phyloP scores from a whole-genome alignment of 2,888 invertebrate genomes.

The Leucoma salicis region DNA sequence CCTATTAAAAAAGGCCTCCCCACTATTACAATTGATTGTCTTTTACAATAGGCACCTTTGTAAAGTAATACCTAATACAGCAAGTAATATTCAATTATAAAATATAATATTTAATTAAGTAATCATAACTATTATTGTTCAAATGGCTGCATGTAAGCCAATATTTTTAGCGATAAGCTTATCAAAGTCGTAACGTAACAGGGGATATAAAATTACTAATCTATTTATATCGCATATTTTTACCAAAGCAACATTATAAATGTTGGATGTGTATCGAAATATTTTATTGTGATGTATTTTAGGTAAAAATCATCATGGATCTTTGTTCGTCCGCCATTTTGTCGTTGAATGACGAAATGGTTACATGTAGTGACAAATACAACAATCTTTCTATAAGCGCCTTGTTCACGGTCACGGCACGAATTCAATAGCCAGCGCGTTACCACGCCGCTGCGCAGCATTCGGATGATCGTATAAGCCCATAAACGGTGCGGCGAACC shows the following conservation, averaged over 20 bases:
- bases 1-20: conserved; percentile 54
- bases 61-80: conserved; percentile 18
- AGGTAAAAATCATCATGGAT: conserved; percentile 54
- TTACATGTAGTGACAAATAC: neutral
- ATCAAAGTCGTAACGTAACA: conserved; percentile 27
- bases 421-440: no score
- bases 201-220: conserved; percentile 16
- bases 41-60: conserved; percentile 36
- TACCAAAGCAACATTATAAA: no score
- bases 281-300: conserved; percentile 56
- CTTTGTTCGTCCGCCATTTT: conserved; percentile 73
- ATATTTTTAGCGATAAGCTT: conserved; percentile 27
- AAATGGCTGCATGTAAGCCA: conserved; percentile 10
- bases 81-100: conserved; percentile 13
- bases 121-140: neutral
- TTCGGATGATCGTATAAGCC: no score
- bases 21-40: conserved; percentile 43
- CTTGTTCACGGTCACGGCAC: no score
- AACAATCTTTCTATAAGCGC: conserved; percentile 6
- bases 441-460: no score
- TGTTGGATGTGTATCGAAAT: conserved; percentile 41
- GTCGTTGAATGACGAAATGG: conserved; percentile 67
- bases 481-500: no score
- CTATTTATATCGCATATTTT: conserved; percentile 17
- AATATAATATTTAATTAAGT: conserved; percentile 6